Conservation (phyloP, 2,797 vertebrate species). For the Merluccius polli region DNA sequence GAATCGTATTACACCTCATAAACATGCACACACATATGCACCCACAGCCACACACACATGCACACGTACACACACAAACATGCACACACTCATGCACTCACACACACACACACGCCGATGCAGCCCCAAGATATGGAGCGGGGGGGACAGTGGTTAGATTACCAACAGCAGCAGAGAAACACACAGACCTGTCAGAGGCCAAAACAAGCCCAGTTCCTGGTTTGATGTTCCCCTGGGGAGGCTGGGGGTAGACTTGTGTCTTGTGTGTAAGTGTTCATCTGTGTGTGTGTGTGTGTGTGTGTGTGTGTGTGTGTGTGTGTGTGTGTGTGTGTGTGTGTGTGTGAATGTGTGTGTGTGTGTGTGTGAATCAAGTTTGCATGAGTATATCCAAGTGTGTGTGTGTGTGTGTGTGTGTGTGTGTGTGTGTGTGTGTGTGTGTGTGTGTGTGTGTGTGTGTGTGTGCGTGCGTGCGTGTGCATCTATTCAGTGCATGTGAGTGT, state of each 20-base stretch:
- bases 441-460: neutral
- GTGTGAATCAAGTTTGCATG: no score
- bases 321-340: slow-evolving; percentile 4
- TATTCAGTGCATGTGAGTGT: neutral
- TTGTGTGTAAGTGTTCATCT: neutral
- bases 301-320: slow-evolving; percentile 8
- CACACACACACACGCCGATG: neutral
- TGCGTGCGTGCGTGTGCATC: neutral
- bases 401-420: neutral
- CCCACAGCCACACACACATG: neutral
- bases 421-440: no score
- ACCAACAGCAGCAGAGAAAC: slow-evolving; percentile 20
- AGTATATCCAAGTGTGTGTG: no score
- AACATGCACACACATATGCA: neutral
- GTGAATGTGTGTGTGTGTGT: no score
- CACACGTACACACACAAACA: neutral
- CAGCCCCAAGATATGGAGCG: slow-evolving; percentile 4
- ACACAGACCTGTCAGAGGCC: slow-evolving; percentile 30
- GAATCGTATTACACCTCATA: no score
- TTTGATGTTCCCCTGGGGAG: slow-evolving; percentile 20
- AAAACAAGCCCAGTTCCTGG: slow-evolving; percentile 27
- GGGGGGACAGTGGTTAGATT: neutral
- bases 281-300: slow-evolving; percentile 9
- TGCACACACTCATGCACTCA: neutral
- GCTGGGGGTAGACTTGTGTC: neutral